These are phyloP conservation scores for Synodontis membranacea DNA, from an alignment of 2,113 vertebrate species.

Conservation along the genomic window DNA sequence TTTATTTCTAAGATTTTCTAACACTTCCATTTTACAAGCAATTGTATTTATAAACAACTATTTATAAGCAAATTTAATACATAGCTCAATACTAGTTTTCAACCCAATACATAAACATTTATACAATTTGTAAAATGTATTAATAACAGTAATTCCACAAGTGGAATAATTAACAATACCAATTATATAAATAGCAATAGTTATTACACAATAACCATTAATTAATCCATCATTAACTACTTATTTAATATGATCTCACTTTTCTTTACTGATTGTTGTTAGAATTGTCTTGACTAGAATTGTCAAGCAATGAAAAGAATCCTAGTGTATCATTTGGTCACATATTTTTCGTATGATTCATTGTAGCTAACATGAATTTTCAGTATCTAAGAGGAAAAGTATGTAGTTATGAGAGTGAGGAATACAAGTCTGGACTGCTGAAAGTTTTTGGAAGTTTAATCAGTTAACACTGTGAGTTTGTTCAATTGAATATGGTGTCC, in stretches of 20 bases:
- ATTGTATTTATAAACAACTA: too few relatives aligned
- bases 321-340: background rate
- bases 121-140: background rate
- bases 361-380: background rate
- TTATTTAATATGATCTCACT: background rate
- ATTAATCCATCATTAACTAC: background rate
- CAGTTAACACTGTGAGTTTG: background rate
- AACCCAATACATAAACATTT: background rate
- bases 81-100: background rate
- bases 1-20: background rate
- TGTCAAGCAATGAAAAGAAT: background rate
- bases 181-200: background rate
- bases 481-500: background rate
- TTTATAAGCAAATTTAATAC: background rate
- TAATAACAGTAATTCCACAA: background rate
- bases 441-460: background rate
- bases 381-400: background rate
- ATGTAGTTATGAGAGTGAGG: background rate
- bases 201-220: background rate
- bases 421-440: background rate
- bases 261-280: background rate
- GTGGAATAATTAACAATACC: background rate
- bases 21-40: too few relatives aligned
- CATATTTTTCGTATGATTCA: background rate
- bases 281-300: background rate